Conservation (phyloP, 2,797 vertebrate genomes). For the Lacerta agilis region DNA sequence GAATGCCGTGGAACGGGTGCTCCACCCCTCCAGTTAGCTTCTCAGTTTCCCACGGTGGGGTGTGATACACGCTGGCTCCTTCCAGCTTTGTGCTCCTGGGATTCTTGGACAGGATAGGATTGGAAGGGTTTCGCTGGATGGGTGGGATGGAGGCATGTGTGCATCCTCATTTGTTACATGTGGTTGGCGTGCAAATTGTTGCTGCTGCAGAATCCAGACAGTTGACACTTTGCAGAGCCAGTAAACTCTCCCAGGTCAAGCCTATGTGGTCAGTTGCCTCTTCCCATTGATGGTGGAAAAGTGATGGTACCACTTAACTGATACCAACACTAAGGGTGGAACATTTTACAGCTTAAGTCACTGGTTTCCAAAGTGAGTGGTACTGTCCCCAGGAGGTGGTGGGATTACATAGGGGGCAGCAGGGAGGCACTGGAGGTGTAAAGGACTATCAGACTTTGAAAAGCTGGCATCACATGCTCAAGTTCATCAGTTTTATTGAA, state of each 20-base stretch:
- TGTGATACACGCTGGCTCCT: constrained; percentile 8
- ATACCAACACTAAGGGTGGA: too few relatives aligned
- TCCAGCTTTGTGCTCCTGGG: constrained; percentile 10
- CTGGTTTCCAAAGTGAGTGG: too few relatives aligned
- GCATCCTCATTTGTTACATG: background rate
- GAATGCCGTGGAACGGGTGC: background rate
- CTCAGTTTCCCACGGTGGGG: background rate
- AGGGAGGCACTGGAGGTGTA: too few relatives aligned
- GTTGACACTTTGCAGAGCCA: background rate
- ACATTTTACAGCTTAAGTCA: too few relatives aligned
- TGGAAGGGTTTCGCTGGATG: background rate
- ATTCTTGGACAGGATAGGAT: too few relatives aligned
- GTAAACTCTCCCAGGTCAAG: background rate
- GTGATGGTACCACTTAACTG: background rate
- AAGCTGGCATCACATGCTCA: too few relatives aligned
- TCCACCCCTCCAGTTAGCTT: background rate
- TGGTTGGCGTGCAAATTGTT: too few relatives aligned
- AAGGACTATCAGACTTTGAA: too few relatives aligned
- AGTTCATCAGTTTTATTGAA: too few relatives aligned
- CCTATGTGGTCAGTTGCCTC: background rate
- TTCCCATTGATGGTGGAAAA: background rate
- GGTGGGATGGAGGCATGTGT: background rate
- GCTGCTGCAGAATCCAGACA: background rate
- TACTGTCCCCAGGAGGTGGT: too few relatives aligned
- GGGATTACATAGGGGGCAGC: too few relatives aligned